Conservation (phyloP, 2,113 vertebrate species). For the Synodontis membranacea region DNA sequence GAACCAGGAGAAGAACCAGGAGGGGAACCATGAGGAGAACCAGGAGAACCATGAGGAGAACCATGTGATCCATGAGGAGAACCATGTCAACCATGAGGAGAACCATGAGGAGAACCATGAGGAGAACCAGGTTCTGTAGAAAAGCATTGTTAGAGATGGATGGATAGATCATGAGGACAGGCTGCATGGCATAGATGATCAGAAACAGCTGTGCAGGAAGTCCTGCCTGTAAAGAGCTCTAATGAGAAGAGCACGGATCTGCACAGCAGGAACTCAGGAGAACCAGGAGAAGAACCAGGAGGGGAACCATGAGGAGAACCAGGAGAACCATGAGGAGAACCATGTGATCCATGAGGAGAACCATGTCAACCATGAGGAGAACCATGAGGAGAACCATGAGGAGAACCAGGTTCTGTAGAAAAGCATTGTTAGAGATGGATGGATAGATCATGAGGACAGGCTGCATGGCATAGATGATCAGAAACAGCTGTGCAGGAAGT, state of each 20-base stretch:
- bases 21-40: too few relatives aligned
- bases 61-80: too few relatives aligned
- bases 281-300: too few relatives aligned
- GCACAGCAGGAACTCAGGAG: background rate
- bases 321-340: too few relatives aligned
- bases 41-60: too few relatives aligned
- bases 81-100: too few relatives aligned
- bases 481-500: slow-evolving; percentile 13
- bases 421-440: background rate
- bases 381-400: too few relatives aligned
- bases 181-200: background rate
- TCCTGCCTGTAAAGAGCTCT: background rate
- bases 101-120: too few relatives aligned
- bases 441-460: background rate
- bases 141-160: background rate
- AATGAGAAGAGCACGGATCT: background rate
- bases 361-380: too few relatives aligned
- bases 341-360: too few relatives aligned
- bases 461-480: background rate
- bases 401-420: background rate
- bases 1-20: too few relatives aligned
- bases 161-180: background rate
- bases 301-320: too few relatives aligned
- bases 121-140: background rate
- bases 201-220: slow-evolving; percentile 13